phyloP scores from a whole-genome alignment of 2,888 invertebrate species.

The Drosophila koepferae region DNA sequence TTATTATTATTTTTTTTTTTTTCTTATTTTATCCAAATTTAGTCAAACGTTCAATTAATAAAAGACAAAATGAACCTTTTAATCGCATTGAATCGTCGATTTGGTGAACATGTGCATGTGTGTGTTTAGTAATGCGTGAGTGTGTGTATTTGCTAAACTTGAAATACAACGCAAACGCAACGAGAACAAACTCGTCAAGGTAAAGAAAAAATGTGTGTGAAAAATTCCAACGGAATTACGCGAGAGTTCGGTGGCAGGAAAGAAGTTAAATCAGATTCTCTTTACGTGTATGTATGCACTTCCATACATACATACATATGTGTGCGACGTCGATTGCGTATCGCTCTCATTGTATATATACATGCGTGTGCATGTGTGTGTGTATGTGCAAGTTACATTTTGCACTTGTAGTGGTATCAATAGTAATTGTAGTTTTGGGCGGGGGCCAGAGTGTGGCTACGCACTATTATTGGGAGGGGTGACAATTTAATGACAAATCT shows the following conservation, averaged over 20 bases:
- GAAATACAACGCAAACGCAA: conserved; percentile 68
- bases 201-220: conserved; percentile 66
- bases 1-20: too few relatives aligned
- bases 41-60: conserved; percentile 30
- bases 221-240: conserved; percentile 75
- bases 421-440: conserved; percentile 48
- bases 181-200: conserved; percentile 72
- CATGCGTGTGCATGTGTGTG: conserved; percentile 4
- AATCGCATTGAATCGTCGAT: conserved; percentile 20
- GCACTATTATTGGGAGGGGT: not conserved
- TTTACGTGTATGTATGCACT: conserved; percentile 11
- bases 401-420: conserved; percentile 24
- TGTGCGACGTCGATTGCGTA: conserved; percentile 52
- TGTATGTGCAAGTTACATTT: conserved; percentile 37
- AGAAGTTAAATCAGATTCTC: conserved; percentile 47
- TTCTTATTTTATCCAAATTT: conserved; percentile 32
- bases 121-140: conserved; percentile 16
- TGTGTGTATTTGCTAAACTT: conserved; percentile 64
- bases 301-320: not conserved
- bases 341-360: conserved; percentile 15
- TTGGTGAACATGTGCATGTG: conserved; percentile 45
- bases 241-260: conserved; percentile 56
- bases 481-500: not conserved
- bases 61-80: conserved; percentile 19
- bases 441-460: conserved; percentile 43